Conservation (phyloP, 2,113 vertebrate genomes). For the Plectropomus leopardus region DNA sequence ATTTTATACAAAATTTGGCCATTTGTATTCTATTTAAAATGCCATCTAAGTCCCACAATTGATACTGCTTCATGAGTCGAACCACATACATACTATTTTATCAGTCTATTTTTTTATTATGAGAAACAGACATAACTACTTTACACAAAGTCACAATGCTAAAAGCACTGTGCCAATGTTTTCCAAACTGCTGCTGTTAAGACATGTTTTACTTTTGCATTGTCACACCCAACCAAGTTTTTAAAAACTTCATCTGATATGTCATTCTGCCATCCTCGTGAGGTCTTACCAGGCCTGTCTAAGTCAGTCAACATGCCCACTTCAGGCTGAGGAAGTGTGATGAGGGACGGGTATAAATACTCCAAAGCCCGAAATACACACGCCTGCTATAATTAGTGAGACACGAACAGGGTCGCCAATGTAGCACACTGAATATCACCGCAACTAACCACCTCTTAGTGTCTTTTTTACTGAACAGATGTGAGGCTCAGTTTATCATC, state of each 20-base stretch:
- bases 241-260: slow-evolving; percentile 17
- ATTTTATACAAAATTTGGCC: not conserved
- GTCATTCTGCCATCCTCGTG: slow-evolving; percentile 44
- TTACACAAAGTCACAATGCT: not conserved
- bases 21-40: not conserved
- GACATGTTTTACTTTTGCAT: not conserved
- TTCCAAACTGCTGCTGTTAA: not conserved
- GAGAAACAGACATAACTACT: not conserved
- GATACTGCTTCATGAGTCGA: not conserved
- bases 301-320: slow-evolving; percentile 74
- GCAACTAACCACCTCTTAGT: slow-evolving; percentile 63
- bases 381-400: slow-evolving; percentile 85
- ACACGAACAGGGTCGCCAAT: slow-evolving; percentile 83
- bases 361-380: slow-evolving; percentile 81
- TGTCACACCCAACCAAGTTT: slow-evolving; percentile 5
- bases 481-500: slow-evolving; percentile 16
- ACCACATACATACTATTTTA: not conserved
- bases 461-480: slow-evolving; percentile 58
- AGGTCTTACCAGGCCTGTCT: slow-evolving; percentile 63
- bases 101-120: not conserved
- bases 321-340: slow-evolving; percentile 79
- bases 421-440: slow-evolving; percentile 83
- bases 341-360: slow-evolving; percentile 86
- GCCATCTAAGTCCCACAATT: not conserved
- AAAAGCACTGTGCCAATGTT: not conserved